Percentiles rank a stretch among this genome's conserved stretches.
phyloP scores from a whole-genome alignment of 2,113 vertebrate species.

The Cisticola juncidis region DNA sequence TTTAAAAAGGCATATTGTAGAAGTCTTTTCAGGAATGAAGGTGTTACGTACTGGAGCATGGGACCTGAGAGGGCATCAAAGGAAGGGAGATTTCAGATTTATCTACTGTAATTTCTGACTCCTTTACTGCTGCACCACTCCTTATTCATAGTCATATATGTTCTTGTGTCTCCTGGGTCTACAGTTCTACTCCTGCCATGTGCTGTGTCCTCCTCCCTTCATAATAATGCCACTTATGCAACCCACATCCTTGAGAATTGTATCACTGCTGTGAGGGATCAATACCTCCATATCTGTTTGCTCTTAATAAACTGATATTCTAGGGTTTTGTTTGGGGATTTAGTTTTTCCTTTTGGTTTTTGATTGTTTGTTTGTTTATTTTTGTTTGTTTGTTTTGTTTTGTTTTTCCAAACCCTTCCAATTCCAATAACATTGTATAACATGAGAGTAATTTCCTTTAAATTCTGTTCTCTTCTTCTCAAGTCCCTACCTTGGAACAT shows the following conservation, averaged over 20 bases:
- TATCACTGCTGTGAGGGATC: neutral
- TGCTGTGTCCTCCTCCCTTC: neutral
- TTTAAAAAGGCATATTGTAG: neutral
- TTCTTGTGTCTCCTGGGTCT: neutral
- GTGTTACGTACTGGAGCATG: neutral
- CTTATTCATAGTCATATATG: neutral
- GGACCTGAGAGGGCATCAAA: neutral
- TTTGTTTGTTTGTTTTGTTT: neutral
- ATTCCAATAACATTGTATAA: neutral
- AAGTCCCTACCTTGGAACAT: neutral
- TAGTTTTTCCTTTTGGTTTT: neutral
- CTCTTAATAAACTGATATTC: neutral
- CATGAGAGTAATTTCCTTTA: neutral
- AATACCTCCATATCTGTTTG: neutral
- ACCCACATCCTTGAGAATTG: neutral
- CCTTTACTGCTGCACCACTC: neutral
- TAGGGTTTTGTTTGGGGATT: neutral
- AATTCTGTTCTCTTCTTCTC: neutral
- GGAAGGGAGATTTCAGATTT: neutral
- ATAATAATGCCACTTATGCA: neutral
- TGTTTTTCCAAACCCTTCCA: neutral
- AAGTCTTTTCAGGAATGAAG: neutral
- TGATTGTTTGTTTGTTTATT: neutral
- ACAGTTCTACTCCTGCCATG: too few species aligned
- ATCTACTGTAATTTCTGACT: neutral